These are phyloP conservation scores for Laupala kohalensis DNA, from an alignment of 1,140 invertebrate species.

Conservation along the genomic window DNA sequence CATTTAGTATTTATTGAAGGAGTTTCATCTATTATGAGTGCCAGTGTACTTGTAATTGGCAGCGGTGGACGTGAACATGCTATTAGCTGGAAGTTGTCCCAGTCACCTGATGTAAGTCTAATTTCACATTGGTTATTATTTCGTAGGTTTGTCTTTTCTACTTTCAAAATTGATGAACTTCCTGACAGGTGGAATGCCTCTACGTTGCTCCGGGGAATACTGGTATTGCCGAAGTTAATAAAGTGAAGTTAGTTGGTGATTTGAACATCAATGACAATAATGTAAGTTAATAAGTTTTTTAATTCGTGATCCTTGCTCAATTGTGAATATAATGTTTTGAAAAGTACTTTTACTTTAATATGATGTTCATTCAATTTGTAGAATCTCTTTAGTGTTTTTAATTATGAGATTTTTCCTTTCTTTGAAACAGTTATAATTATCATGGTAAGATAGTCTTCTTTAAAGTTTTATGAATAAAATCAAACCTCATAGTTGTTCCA, in stretches of 20 bases:
- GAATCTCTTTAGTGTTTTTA: too few relatives aligned
- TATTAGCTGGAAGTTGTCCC: slow-evolving; percentile 78
- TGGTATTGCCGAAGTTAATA: slow-evolving; percentile 50
- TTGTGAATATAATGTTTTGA: too few relatives aligned
- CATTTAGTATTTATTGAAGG: too few relatives aligned
- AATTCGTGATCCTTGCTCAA: too few relatives aligned
- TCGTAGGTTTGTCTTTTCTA: not conserved
- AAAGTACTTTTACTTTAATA: too few relatives aligned
- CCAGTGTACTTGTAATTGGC: slow-evolving; percentile 71
- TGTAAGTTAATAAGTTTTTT: too few relatives aligned
- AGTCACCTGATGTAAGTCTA: slow-evolving; percentile 49
- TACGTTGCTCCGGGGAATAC: slow-evolving; percentile 83
- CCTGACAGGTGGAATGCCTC: slow-evolving; percentile 45
- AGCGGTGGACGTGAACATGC: slow-evolving; percentile 92
- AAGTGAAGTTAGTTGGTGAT: not conserved
- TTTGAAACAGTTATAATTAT: too few relatives aligned
- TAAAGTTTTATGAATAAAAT: too few relatives aligned
- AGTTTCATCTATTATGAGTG: slow-evolving; percentile 20
- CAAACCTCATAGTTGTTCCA: too few relatives aligned
- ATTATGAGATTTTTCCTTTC: too few relatives aligned
- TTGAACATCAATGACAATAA: slow-evolving; percentile 44
- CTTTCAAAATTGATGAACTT: not conserved
- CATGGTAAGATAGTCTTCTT: too few relatives aligned
- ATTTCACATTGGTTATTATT: not conserved
- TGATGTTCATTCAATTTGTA: too few relatives aligned